These are phyloP conservation scores for Platycheirus rosarum DNA, from an alignment of 2,888 invertebrate species.

Conservation along the genomic window DNA sequence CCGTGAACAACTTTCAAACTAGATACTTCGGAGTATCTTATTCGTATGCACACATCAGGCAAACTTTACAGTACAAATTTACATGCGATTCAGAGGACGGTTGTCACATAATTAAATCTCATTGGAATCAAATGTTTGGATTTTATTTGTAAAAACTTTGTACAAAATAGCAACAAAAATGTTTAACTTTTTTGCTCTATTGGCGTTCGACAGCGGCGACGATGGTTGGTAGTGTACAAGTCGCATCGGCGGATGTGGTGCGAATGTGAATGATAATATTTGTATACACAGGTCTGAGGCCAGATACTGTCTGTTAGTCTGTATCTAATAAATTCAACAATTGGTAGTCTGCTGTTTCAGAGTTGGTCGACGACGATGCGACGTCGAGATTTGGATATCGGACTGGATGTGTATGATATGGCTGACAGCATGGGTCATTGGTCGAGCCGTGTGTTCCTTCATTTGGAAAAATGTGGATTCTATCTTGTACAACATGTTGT, in stretches of 20 bases:
- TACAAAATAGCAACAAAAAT: not conserved
- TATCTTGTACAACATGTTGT: constrained; percentile 62
- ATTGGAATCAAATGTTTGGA: constrained; percentile 62
- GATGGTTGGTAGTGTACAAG: constrained; percentile 13
- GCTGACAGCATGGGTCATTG: constrained; percentile 59
- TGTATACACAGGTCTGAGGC: constrained; percentile 20
- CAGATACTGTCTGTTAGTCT: too few species aligned
- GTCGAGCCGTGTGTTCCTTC: constrained; percentile 28
- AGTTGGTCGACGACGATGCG: too few species aligned
- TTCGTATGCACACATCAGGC: not conserved
- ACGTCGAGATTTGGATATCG: not conserved
- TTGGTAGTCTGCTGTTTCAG: too few species aligned
- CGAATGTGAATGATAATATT: constrained; percentile 41
- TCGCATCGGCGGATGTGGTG: constrained; percentile 34
- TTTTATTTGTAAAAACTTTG: constrained; percentile 57
- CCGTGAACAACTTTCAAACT: constrained; percentile 32
- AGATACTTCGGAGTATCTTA: constrained; percentile 28
- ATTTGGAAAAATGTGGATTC: constrained; percentile 41
- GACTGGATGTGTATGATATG: constrained; percentile 16
- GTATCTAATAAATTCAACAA: constrained; percentile 38
- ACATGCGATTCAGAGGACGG: constrained; percentile 65
- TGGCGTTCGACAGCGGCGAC: constrained; percentile 16
- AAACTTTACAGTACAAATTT: constrained; percentile 28
- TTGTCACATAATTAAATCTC: constrained; percentile 74
- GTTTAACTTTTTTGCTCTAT: constrained; percentile 15